Base-by-base conservation (phyloP, 2,113 vertebrate genomes). In the Echinops telfairi region DNA sequence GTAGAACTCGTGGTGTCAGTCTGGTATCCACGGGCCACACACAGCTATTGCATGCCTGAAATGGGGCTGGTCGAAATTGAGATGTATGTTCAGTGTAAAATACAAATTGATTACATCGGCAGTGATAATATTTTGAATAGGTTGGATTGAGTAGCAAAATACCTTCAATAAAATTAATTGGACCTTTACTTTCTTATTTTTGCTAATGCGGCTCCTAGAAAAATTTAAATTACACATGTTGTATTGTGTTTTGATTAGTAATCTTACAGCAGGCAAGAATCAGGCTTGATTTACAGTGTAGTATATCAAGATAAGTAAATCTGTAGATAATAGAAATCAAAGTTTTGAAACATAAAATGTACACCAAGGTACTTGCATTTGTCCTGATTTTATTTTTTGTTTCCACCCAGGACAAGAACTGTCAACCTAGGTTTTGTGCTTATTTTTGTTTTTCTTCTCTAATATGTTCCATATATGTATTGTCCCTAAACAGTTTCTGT, bases 71-170 rank as follows among this genome's bases (percentile, higher is more conserved):
- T 66, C 3, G 29, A 60, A 80, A 87, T 15, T 23, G 23, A 70
- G 62, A 86, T 40, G 71, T 6, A 4, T 11, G 70, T 1, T 16
- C 40, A 22, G 58, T 75, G 19, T 71, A 90, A 88, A 88, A 71
- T 19, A 40, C 78, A 85, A 2, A 79, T 38, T 29, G 29, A 88
- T 43, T 60, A 62, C 12, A 40, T 16, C 62, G 66, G 27, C 80
- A 83, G 76, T 82, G 40, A 47, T 60, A 87, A 25, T 81, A 40
- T 20, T 68, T 68, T 85, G 53, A 86, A 91, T 60, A 95, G 11
- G 60, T 0, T 87, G 29, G 86, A 2, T 29, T 92, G 84, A 85
- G 84, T 77, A 20, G 84, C 66, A 23, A 89, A 93, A 94, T 82
- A 73, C 11, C 3, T 12, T 70, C 58, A 80, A 29, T 81, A 25